Base-by-base conservation (phyloP, 1,140 invertebrate species). In the Cotesia vestalis region DNA sequence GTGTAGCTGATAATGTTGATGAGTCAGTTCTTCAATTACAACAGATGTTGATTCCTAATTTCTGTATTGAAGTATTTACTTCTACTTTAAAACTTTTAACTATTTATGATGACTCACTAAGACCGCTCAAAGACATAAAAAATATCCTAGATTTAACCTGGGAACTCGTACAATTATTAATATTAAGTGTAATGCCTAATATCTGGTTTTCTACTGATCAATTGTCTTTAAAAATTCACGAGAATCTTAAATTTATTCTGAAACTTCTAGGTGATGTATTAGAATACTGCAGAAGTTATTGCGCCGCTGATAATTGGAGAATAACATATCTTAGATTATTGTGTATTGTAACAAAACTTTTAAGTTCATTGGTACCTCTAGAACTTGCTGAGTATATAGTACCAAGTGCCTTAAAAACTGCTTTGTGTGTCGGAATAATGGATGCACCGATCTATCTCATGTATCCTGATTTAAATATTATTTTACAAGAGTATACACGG, bases 21-120 rank as follows among this genome's bases (percentile, higher is more conserved):
- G 79, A 83, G 63, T 80, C 81, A 9, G 68, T 82, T 35, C 74
- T 88, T 20, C 85, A 85, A 73, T 69, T 84, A 11, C 85, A 86
- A 73, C 89, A 89, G 79, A 82, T 89, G 74, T 79, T 84, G 8
- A 74, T 89, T 66, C 88, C 88, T 4, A 75, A 81, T 27, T 90
- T 84, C 78, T 89, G 88, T 78, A 83, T 88, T n/a, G 84, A 85
- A 38, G 85, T 83, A 34, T 76, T 89, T 5, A 82, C 80, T 62
- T 76, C 77, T 62, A 76, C 86, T 52, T 79, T 89, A 38, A 74
- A 72, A 3, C 74, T 83, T 35, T 64, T 85, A 38, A 80, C 76
- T 59, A 70, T 78, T 62, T 77, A 79, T n/a, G 67, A 70, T 38
- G 66, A 84, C 63, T 36, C 77, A 3, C 62, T 20, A 12, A 72